Conservation (phyloP, 2,113 vertebrate species). For the Stigmatopora nigra region DNA sequence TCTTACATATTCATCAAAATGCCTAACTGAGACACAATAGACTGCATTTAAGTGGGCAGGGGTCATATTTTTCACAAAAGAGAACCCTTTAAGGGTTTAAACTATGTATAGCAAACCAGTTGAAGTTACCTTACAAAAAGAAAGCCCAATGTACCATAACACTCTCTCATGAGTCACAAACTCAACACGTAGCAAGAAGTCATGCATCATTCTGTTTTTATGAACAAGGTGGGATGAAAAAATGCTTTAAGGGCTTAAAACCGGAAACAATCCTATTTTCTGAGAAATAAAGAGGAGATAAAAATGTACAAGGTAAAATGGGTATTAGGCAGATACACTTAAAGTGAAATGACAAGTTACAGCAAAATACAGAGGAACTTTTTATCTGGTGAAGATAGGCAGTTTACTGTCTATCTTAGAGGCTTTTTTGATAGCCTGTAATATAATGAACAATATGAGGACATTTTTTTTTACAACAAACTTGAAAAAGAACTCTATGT, state of each 20-base stretch:
- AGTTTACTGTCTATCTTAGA: slow-evolving; percentile 45
- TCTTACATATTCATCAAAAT: not conserved
- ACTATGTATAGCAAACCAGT: slow-evolving; percentile 4
- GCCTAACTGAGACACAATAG: slow-evolving; percentile 36
- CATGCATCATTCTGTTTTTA: slow-evolving; percentile 37
- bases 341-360: slow-evolving; percentile 29
- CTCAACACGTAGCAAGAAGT: slow-evolving; percentile 19
- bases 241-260: slow-evolving; percentile 46
- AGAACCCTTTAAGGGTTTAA: slow-evolving; percentile 8
- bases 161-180: slow-evolving; percentile 3
- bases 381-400: slow-evolving; percentile 29
- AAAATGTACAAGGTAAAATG: slow-evolving; percentile 35
- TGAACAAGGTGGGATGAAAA: slow-evolving; percentile 37
- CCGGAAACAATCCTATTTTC: slow-evolving; percentile 42
- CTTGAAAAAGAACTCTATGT: not conserved
- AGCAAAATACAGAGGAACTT: slow-evolving; percentile 25
- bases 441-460: slow-evolving; percentile 38
- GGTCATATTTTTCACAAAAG: slow-evolving; percentile 6
- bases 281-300: slow-evolving; percentile 43
- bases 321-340: slow-evolving; percentile 19
- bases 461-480: not conserved
- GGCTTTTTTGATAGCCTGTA: slow-evolving; percentile 30
- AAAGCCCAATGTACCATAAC: slow-evolving; percentile 38
- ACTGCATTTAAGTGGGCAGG: slow-evolving; percentile 16
- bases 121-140: slow-evolving; percentile 32